Percentiles rank a stretch among this genome's conserved stretches.
Conservation (phyloP, 2,888 invertebrate species). For the Hypercompe scribonia region DNA sequence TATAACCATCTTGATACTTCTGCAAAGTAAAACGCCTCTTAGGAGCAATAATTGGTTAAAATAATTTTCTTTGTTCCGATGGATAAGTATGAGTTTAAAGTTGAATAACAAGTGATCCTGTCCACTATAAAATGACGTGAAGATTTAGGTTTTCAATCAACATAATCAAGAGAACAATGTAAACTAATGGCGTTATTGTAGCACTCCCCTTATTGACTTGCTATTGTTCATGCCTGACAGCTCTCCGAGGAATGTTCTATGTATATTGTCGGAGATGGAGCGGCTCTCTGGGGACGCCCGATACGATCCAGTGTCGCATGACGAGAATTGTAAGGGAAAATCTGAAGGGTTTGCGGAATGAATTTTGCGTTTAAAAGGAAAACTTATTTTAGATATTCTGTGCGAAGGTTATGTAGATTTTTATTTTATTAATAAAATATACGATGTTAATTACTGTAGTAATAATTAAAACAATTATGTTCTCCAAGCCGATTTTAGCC, state of each 20-base stretch:
- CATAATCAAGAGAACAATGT: conserved; percentile 28
- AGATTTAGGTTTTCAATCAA: conserved; percentile 13
- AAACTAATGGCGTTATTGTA: conserved; percentile 45
- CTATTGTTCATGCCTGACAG: conserved; percentile 43
- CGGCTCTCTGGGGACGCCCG: conserved; percentile 38
- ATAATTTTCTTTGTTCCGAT: neutral
- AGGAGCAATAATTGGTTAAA: neutral
- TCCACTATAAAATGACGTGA: neutral
- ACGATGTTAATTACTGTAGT: neutral
- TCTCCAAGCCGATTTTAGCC: no score
- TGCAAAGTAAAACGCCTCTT: neutral
- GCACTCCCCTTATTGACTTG: conserved; percentile 39
- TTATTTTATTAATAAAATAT: neutral
- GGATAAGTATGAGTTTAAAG: neutral
- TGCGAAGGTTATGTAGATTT: neutral
- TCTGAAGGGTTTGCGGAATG: conserved; percentile 30
- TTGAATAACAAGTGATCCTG: neutral
- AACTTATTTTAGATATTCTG: conserved; percentile 20
- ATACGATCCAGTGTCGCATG: conserved; percentile 43
- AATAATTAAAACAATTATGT: no score
- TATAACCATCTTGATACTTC: neutral
- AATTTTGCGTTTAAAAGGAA: conserved; percentile 18
- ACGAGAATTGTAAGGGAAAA: conserved; percentile 49
- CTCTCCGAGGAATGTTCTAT: conserved; percentile 44
- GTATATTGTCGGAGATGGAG: conserved; percentile 38